Base-by-base conservation (phyloP, 2,797 vertebrate species). In the Semaprochilodus insignis region DNA sequence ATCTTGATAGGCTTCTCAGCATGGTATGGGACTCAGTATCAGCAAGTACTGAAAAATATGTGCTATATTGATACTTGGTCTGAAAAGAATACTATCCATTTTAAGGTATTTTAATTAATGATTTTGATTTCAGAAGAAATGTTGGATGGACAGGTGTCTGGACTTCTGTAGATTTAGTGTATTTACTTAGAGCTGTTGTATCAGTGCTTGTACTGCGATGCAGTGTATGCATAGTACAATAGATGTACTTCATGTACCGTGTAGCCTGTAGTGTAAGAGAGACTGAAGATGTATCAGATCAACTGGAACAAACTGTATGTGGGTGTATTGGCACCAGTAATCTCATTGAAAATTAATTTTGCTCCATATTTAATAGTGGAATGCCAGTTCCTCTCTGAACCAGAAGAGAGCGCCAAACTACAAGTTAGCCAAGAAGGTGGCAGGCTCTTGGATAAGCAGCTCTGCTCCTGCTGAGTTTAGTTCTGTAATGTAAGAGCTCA, bases 391-490 rank as follows among this genome's bases (percentile, higher is more conserved):
- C 40, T 40, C n/a, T 16, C 25, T 54, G 48, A 17, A 21, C 77
- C 82, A 83, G 82, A 14, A 83, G 82, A 83, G 77, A 27, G 77
- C 54, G 52, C 44, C 67, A 70, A 70, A 75, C 48, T 62, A 63
- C 77, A 80, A 70, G 77, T 23, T 83, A 60, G 52, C 27, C 17
- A 10, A 55, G n/a, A 31, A 66, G 21, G n/a, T 59, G 23, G n/a
- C 54, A 74, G 19, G 4, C 21, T 66, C 23, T 40, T 44, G 25
- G 27, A 63, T 73, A 14, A 51, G 31, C 77, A 15, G 13, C 10
- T 34, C 36, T 70, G 34, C 31, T 66, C 34, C 40, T 25, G 40
- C 67, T 51, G 44, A 14, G 67, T 15, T 44, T 19, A 67, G 17
- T 67, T 40, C 31, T n/a, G n/a, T n/a, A 51, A 51, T 51, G 3